Evolutionary conservation across 2,888 invertebrate genomes (phyloP).

Genomic region (Ormyrus thymus): DNA sequence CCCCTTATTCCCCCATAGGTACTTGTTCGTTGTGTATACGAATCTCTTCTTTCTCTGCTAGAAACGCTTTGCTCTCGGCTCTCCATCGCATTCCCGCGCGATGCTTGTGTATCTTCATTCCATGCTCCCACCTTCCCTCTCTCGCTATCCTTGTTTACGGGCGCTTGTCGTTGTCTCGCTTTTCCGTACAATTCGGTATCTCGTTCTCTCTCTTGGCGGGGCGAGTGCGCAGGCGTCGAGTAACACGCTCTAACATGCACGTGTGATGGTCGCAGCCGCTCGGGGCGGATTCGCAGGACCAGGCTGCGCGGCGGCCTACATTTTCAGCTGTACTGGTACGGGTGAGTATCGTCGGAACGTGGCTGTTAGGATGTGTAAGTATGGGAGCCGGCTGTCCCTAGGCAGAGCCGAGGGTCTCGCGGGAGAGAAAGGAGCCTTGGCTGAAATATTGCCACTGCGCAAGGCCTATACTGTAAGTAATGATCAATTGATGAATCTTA

Average conservation of each 20-base stretch:
- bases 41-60: not conserved
- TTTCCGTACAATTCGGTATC: not conserved
- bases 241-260: not conserved
- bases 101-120: constrained; percentile 19
- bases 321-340: not conserved
- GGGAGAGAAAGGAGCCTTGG: constrained; percentile 1
- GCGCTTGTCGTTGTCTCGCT: not conserved
- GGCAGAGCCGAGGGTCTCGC: not conserved
- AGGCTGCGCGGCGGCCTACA: not conserved
- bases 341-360: not conserved
- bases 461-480: not conserved
- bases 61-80: constrained; percentile 8
- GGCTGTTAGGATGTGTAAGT: not conserved
- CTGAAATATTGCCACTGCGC: not conserved
- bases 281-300: not conserved
- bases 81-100: not conserved
- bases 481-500: no score
- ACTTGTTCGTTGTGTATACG: not conserved
- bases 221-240: constrained; percentile 5
- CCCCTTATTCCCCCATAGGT: no score
- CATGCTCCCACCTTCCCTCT: not conserved
- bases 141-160: not conserved
- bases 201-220: not conserved
- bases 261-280: not conserved
- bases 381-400: not conserved